Evolutionary conservation across 2,113 vertebrate genomes (phyloP), one percentile per base, ranked within the genome.

Genomic region (Leptocoma aspasia): DNA sequence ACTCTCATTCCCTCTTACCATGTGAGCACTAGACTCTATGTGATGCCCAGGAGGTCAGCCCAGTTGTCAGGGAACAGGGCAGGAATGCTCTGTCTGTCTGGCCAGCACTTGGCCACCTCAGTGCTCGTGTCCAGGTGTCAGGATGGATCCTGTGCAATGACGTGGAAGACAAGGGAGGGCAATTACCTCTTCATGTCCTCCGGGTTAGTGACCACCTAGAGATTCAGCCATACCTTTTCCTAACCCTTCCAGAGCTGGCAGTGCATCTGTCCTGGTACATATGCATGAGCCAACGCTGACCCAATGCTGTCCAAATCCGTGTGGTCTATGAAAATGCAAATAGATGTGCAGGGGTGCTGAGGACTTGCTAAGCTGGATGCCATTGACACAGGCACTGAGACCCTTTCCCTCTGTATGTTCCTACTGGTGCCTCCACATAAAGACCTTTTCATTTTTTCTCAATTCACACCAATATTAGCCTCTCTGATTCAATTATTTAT

Each of bases 151-250:
- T 60, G 60, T 33, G 30, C 49, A 52, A 17, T 30, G 19, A 54
- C 27, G 12, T 45, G 15, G 39, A 81, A 69, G 16, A 28, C 7
- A 45, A 42, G 13, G 9, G 14, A 52, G 61, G n/a, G 16, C 1
- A 22, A 57, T 20, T 66, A n/a, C 37, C 5, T 65, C 7, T 56
- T 72, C 9, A 4, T 20, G 7, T 73, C 3, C 61, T 35, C 54
- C 2, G 4, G 1, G 5, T 61, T 57, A 73, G 9, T 37, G 31
- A 61, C 3, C 24, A 21, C 27, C 13, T 12, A 7, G 1, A 28
- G 33, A 52, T 65, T 73, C 50, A 81, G 30, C 31, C 21, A 39
- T 6, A 4, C 5, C 6, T 80, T 83, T 42, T 52, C 57, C 41
- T 42, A 31, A 49, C 9, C 6, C 11, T 86, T 82, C 52, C 1